Evolutionary conservation across 2,113 vertebrate genomes (phyloP).

Genomic region (Ascaphus truei): DNA sequence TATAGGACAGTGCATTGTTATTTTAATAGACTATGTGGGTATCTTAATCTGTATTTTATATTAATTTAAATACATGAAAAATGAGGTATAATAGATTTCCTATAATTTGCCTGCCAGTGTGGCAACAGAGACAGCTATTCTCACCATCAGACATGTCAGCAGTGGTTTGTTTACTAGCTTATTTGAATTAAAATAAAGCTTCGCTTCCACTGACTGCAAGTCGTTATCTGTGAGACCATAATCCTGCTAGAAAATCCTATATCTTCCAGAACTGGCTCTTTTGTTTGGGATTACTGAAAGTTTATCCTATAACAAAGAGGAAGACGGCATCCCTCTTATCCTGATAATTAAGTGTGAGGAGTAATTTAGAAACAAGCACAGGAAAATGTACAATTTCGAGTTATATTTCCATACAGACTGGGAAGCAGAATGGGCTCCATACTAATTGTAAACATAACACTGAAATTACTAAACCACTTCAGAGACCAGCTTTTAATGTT

Average conservation of each 20-base stretch:
- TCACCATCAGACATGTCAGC: conserved; percentile 78
- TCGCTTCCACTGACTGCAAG: conserved; percentile 90
- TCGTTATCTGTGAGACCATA: conserved; percentile 90
- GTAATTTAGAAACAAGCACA: conserved; percentile 92
- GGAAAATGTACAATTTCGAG: conserved; percentile 77
- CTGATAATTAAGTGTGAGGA: conserved; percentile 98
- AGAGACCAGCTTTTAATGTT: conserved; percentile 61
- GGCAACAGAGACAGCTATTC: conserved; percentile 73
- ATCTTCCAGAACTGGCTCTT: conserved; percentile 92
- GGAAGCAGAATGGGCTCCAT: conserved; percentile 61
- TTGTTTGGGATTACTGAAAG: conserved; percentile 99
- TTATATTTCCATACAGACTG: conserved; percentile 65
- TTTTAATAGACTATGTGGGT: conserved; percentile 66
- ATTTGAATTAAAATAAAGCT: conserved; percentile 99
- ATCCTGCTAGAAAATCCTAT: conserved; percentile 89
- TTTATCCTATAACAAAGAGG: conserved; percentile 98
- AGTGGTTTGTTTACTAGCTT: conserved; percentile 96
- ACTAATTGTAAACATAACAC: conserved; percentile 67
- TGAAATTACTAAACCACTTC: conserved; percentile 66
- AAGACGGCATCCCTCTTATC: conserved; percentile 96
- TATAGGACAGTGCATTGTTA: conserved; percentile 63
- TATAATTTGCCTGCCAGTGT: conserved; percentile 72
- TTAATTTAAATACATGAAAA: conserved; percentile 75
- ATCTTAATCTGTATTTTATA: conserved; percentile 75
- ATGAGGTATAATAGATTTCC: conserved; percentile 77